Conservation (phyloP, 2,113 vertebrate genomes). For the Otolemur garnettii region DNA sequence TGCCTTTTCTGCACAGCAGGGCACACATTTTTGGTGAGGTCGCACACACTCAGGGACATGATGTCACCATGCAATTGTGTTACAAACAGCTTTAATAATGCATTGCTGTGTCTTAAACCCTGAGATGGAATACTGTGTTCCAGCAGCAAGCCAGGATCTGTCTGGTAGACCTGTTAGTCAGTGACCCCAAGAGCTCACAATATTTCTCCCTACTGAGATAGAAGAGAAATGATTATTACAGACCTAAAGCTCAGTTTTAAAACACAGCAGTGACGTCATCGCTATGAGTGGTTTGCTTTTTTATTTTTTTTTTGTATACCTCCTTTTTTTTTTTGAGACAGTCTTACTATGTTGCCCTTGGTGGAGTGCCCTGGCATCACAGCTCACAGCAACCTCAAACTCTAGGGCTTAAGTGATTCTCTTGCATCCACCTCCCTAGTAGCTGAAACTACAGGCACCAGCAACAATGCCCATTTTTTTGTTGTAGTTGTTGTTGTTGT, state of each 20-base stretch:
- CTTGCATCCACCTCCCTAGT: too few species aligned
- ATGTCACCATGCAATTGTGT: conserved; percentile 86
- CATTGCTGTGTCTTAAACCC: conserved; percentile 76
- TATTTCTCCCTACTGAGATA: conserved; percentile 78
- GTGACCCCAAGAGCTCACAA: conserved; percentile 66
- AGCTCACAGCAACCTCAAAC: too few species aligned
- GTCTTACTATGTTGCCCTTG: too few species aligned
- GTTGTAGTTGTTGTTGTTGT: too few species aligned
- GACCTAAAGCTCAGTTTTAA: conserved; percentile 69
- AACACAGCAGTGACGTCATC: conserved; percentile 74
- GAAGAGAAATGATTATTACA: conserved; percentile 69
- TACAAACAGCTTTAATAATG: conserved; percentile 85
- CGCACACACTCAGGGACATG: conserved; percentile 80
- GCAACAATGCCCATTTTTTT: too few species aligned
- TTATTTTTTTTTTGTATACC: neutral
- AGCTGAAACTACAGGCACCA: too few species aligned
- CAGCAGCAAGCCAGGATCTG: neutral
- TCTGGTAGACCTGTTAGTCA: conserved; percentile 83
- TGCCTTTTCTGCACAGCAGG: conserved; percentile 72
- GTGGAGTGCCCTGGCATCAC: too few species aligned
- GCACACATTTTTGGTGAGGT: conserved; percentile 70
- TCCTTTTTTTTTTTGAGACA: neutral
- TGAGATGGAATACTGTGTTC: conserved; percentile 70
- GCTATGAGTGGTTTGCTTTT: neutral
- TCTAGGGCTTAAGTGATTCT: too few species aligned